These are phyloP conservation scores for Enteromius fasciolatus DNA, from an alignment of 2,797 vertebrate species.

Conservation along the genomic window DNA sequence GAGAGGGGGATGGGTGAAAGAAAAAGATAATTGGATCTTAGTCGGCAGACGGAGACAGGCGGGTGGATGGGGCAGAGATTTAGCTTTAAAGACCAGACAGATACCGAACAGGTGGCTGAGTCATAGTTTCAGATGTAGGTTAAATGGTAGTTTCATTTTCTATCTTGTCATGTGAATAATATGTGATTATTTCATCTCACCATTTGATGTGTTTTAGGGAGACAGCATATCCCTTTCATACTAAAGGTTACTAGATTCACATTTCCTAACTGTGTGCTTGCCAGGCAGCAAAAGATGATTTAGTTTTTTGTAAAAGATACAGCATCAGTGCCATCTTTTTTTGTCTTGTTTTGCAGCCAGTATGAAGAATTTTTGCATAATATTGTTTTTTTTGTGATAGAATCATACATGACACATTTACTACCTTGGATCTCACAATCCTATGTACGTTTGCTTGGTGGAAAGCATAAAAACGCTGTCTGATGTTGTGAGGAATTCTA, in stretches of 20 bases:
- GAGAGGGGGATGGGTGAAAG: conserved; percentile 49
- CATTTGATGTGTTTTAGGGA: conserved; percentile 5
- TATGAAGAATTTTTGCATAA: not conserved
- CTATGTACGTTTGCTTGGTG: not conserved
- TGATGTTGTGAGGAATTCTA: not conserved
- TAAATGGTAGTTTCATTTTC: conserved; percentile 23
- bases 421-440: not conserved
- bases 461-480: not conserved
- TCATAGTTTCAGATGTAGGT: conserved; percentile 37
- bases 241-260: not conserved
- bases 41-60: conserved; percentile 53
- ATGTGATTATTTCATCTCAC: not conserved
- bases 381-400: not conserved
- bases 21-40: conserved; percentile 63
- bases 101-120: conserved; percentile 41
- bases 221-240: not conserved
- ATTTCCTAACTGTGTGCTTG: not conserved
- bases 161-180: conserved; percentile 18
- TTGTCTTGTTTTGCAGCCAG: not conserved
- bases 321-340: not conserved
- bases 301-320: not conserved
- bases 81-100: conserved; percentile 37
- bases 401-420: not conserved
- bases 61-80: conserved; percentile 46
- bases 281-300: not conserved